Conservation (phyloP, 2,113 vertebrate genomes). For the Saimiri boliviensis region DNA sequence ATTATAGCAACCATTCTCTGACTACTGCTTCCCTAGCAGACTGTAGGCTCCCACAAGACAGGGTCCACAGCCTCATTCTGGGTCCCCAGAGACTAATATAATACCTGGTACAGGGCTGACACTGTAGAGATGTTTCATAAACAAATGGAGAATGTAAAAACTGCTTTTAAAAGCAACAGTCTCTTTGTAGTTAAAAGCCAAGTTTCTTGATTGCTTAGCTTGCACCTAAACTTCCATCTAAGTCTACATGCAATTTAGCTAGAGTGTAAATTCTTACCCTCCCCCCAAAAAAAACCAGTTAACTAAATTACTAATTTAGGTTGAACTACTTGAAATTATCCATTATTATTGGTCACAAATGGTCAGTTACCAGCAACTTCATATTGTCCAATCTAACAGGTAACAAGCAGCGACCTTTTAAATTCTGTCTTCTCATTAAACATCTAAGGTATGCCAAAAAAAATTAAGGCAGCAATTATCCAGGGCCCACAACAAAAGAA, state of each 20-base stretch:
- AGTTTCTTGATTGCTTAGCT: not conserved
- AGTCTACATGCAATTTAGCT: not conserved
- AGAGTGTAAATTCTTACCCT: not conserved
- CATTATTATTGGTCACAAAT: constrained; percentile 31
- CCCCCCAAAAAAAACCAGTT: not conserved
- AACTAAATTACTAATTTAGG: constrained; percentile 32
- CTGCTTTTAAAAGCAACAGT: not conserved
- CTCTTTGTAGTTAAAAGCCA: not conserved
- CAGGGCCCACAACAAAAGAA: not conserved
- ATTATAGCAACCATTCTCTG: not conserved
- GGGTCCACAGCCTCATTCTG: not conserved
- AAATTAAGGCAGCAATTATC: not conserved
- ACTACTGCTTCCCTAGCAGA: not conserved
- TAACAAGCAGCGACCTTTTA: not conserved
- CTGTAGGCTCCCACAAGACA: not conserved
- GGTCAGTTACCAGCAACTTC: not conserved
- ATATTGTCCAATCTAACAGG: not conserved
- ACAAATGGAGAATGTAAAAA: not conserved
- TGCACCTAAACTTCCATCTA: not conserved
- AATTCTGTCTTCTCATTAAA: not conserved
- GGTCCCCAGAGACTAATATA: not conserved
- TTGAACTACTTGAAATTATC: not conserved
- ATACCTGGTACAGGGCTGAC: not conserved
- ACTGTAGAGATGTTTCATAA: not conserved
- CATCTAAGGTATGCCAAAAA: not conserved